These are phyloP conservation scores for Rotaria socialis DNA, from an alignment of 2,888 invertebrate species.

Conservation along the genomic window DNA sequence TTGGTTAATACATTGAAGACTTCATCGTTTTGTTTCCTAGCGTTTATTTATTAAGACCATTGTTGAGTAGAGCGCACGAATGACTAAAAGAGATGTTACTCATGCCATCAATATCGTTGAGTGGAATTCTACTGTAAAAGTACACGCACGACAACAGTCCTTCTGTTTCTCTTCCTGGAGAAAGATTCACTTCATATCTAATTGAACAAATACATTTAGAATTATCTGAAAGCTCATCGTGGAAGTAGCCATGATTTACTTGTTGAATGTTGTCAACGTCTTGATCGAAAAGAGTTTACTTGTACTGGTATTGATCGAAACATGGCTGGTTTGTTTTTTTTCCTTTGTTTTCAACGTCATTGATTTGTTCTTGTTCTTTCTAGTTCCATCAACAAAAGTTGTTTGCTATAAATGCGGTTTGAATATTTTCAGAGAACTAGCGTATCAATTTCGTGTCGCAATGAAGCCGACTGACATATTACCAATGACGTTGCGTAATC, in stretches of 20 bases:
- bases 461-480: conserved; percentile 15
- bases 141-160: too few relatives aligned
- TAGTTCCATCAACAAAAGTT: conserved; percentile 48
- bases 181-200: too few relatives aligned
- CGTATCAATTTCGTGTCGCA: conserved; percentile 51
- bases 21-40: too few relatives aligned
- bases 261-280: conserved; percentile 50
- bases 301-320: conserved; percentile 49
- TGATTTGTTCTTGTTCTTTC: neutral
- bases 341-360: neutral
- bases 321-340: neutral
- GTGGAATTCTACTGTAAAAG: too few relatives aligned
- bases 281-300: conserved; percentile 51
- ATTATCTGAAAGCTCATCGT: conserved; percentile 51
- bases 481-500: conserved; percentile 51
- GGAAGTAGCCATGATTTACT: conserved; percentile 52
- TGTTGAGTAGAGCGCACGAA: too few relatives aligned
- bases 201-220: neutral
- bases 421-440: conserved; percentile 52
- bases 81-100: too few relatives aligned
- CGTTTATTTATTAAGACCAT: too few relatives aligned
- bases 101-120: too few relatives aligned
- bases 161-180: too few relatives aligned
- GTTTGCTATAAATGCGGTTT: conserved; percentile 55
- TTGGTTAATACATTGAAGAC: too few relatives aligned